Base-by-base conservation (phyloP, 2,797 vertebrate genomes). In the Hyperoplus immaculatus region DNA sequence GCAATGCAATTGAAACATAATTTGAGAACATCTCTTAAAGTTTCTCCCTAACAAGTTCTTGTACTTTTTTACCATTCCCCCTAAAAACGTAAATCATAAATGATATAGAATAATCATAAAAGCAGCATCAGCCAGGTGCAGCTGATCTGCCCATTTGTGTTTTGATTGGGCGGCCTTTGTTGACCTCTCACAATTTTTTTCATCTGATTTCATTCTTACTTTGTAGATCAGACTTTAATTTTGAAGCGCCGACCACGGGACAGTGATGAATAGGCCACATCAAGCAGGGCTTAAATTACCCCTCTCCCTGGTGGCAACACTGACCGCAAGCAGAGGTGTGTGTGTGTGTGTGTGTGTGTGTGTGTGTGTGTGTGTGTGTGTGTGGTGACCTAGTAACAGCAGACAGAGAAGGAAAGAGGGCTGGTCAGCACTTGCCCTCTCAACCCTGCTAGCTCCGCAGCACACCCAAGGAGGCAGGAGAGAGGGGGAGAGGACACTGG, bases 201-300 rank as follows among this genome's bases (percentile, higher is more conserved):
- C 95, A 96, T 97, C 97, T 97, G 96, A 96, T 98, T 98, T 97
- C 96, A 96, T 95, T 97, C 97, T 96, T 97, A 98, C 96, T 98
- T 97, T 96, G 96, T 97, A 98, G 97, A 97, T 98, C 96, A 97
- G 96, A 97, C 97, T 98, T 97, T 99, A 98, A 99, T 99, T 99
- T 97, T 97, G 97, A 97, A 96, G 95, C 95, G 88, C 47, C 90
- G 94, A 94, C 82, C 89, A 86, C 94, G 80, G 96, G 98, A 99
- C 97, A 98, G 96, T 99, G 98, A 99, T 99, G 96, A 98, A 99
- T 99, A 96, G 97, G 96, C 94, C 97, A 96, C 96, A 97, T 98
- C 97, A 97, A 96, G 94, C 93, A 95, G 90, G 94, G 96, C 96
- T 97, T 97, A 97, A 98, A 99, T 99, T 97, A 97, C 96, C 96